Conservation (phyloP, 1,140 invertebrate species). For the Drosophila ambigua region DNA sequence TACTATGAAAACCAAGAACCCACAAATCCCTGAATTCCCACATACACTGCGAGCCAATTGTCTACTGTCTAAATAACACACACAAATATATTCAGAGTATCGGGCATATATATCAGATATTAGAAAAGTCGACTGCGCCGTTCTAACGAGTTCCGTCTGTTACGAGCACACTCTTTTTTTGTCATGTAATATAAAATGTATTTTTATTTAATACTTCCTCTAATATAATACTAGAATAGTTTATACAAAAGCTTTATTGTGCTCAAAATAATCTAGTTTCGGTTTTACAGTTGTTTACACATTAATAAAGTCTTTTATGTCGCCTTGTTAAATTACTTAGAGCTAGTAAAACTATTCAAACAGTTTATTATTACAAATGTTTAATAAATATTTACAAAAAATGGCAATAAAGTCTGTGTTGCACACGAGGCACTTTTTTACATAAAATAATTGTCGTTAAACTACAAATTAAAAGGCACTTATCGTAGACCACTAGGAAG, state of each 20-base stretch:
- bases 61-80: too few species aligned
- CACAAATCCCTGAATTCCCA: too few species aligned
- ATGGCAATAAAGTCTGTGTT: slow-evolving; percentile 66
- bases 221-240: slow-evolving; percentile 42
- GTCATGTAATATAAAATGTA: too few species aligned
- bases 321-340: slow-evolving; percentile 46
- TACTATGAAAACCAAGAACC: too few species aligned
- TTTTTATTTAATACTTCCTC: slow-evolving; percentile 22
- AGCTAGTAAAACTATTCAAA: slow-evolving; percentile 52
- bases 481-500: slow-evolving; percentile 25
- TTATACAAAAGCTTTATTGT: slow-evolving; percentile 13
- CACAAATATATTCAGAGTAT: too few species aligned
- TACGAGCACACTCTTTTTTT: too few species aligned
- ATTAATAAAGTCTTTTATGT: slow-evolving; percentile 67
- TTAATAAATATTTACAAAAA: slow-evolving; percentile 76
- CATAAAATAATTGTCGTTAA: slow-evolving; percentile 37
- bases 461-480: slow-evolving; percentile 56
- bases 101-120: too few species aligned
- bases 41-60: too few species aligned
- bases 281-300: slow-evolving; percentile 55
- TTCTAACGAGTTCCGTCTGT: too few species aligned
- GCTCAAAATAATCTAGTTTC: background rate
- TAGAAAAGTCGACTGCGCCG: too few species aligned
- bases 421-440: slow-evolving; percentile 26
- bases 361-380: slow-evolving; percentile 41